Evolutionary conservation across 2,888 invertebrate genomes (phyloP).

Genomic region (Operophtera brumata): DNA sequence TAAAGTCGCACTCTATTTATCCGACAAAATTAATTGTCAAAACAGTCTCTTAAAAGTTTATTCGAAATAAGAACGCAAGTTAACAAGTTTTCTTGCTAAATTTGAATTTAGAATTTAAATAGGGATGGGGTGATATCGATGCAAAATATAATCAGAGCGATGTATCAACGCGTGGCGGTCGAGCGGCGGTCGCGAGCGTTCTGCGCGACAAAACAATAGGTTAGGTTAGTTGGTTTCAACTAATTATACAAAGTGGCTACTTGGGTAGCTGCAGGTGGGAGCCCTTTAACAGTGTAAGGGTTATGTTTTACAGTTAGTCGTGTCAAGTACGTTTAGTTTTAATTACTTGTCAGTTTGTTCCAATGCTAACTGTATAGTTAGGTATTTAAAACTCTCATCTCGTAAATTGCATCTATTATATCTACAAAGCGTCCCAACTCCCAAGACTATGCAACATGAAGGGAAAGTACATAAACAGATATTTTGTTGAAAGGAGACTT

Average conservation of each 20-base stretch:
- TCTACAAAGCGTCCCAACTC: no score
- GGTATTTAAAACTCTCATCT: neutral
- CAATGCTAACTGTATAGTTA: constrained; percentile 18
- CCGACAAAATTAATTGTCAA: constrained; percentile 5
- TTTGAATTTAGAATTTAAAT: constrained; percentile 19
- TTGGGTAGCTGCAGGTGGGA: constrained; percentile 66
- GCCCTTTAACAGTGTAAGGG: constrained; percentile 46
- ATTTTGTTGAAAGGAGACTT: no score
- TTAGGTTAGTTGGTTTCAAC: constrained; percentile 49
- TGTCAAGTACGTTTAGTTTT: constrained; percentile 25
- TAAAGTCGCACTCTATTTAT: constrained; percentile 8
- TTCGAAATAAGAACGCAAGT: neutral
- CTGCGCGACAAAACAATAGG: constrained; percentile 71
- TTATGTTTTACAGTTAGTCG: constrained; percentile 34
- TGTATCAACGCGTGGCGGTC: constrained; percentile 60
- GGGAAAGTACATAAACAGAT: no score
- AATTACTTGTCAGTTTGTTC: constrained; percentile 22
- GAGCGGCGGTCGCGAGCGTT: constrained; percentile 61
- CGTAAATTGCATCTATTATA: neutral
- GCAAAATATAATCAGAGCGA: constrained; percentile 46
- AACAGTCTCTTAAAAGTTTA: neutral
- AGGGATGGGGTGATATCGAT: constrained; percentile 37
- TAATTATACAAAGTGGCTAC: constrained; percentile 60
- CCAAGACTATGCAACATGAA: no score
- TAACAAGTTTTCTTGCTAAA: neutral